These are phyloP conservation scores for Euwallacea similis DNA, from an alignment of 1,140 invertebrate genomes.

Conservation along the genomic window DNA sequence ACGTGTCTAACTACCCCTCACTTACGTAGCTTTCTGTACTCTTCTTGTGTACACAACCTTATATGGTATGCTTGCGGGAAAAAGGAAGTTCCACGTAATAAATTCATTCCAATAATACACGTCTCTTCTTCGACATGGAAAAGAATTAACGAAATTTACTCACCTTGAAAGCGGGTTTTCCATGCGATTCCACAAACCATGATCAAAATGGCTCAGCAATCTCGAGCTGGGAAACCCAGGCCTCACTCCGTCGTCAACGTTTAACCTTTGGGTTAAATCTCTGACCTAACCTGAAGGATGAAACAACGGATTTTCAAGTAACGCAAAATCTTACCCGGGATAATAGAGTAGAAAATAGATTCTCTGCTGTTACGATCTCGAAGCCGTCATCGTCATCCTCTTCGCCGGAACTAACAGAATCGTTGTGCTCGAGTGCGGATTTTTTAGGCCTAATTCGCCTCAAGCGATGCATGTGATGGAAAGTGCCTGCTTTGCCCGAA, in stretches of 20 bases:
- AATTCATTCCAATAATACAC: not conserved
- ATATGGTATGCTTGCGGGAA: slow-evolving; percentile 48
- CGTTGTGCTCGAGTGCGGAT: slow-evolving; percentile 66
- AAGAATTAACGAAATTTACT: not conserved
- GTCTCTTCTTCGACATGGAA: not conserved
- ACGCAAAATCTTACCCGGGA: slow-evolving; percentile 65
- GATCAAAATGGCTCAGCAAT: slow-evolving; percentile 54
- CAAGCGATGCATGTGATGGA: slow-evolving; percentile 72
- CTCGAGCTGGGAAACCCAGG: slow-evolving; percentile 61
- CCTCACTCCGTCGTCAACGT: slow-evolving; percentile 72
- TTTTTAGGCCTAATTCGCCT: slow-evolving; percentile 74
- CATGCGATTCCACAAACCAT: slow-evolving; percentile 50
- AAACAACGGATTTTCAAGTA: not conserved
- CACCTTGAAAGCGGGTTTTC: slow-evolving; percentile 48
- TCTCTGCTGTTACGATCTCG: slow-evolving; percentile 86
- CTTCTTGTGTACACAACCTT: slow-evolving; percentile 46
- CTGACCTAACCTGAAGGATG: slow-evolving; percentile 62
- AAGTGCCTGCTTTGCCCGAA: slow-evolving; percentile 57
- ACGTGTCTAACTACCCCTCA: slow-evolving; percentile 37
- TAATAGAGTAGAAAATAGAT: slow-evolving; percentile 83
- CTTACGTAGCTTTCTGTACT: slow-evolving; percentile 49
- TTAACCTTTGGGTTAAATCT: slow-evolving; percentile 79
- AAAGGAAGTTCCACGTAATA: slow-evolving; percentile 9
- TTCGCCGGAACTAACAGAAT: slow-evolving; percentile 84
- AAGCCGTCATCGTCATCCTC: slow-evolving; percentile 89